These are phyloP conservation scores for Pelecanus crispus DNA, from an alignment of 2,113 vertebrate genomes.

Conservation along the genomic window DNA sequence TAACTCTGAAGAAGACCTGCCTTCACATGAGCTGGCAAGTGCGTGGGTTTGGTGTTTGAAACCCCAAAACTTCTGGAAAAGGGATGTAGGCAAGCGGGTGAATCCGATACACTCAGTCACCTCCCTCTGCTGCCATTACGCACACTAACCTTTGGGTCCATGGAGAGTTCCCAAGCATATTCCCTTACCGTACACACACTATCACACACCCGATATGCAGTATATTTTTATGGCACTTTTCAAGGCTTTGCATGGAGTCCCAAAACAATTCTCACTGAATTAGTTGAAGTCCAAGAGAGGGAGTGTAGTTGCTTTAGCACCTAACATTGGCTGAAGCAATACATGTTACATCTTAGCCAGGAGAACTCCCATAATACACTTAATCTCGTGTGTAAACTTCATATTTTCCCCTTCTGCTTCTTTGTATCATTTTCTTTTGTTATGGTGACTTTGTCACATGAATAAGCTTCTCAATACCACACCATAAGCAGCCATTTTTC, in stretches of 20 bases:
- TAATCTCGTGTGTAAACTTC: neutral
- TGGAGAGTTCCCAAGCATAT: neutral
- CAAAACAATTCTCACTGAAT: neutral
- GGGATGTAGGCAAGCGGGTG: neutral
- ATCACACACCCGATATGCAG: fast-evolving
- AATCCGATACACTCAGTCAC: neutral
- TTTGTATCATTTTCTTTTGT: neutral
- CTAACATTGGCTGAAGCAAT: neutral
- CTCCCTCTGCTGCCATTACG: neutral
- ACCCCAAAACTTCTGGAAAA: neutral
- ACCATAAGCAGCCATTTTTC: neutral
- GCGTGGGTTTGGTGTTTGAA: neutral
- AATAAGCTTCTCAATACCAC: neutral
- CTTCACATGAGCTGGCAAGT: neutral
- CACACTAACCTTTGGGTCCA: neutral
- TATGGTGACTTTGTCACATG: too few relatives aligned
- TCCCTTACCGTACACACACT: neutral
- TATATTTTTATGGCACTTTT: neutral
- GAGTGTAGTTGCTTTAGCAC: neutral
- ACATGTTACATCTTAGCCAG: neutral
- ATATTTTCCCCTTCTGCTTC: neutral
- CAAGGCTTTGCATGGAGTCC: neutral
- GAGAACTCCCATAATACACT: neutral
- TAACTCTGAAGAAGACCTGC: neutral
- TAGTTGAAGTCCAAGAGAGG: neutral